These are phyloP conservation scores for Aleiodes testaceus DNA, from an alignment of 2,888 invertebrate species.

Conservation along the genomic window DNA sequence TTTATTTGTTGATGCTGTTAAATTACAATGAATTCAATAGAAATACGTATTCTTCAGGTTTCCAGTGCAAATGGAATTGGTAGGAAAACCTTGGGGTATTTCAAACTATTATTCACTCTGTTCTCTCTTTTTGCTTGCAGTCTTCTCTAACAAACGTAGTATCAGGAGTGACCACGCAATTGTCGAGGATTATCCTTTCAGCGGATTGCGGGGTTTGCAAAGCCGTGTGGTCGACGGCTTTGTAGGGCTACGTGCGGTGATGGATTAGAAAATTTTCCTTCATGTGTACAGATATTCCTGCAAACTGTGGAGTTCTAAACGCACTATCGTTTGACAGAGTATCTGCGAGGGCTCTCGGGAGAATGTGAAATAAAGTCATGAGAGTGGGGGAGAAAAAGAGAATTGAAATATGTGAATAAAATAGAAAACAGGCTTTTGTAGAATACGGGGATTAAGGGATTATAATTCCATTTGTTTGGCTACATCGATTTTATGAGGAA, in stretches of 20 bases:
- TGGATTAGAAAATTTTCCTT: constrained; percentile 27
- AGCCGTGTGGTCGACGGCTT: constrained; percentile 28
- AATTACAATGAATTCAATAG: too few species aligned
- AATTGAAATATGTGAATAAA: constrained; percentile 5
- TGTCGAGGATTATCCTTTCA: constrained; percentile 42
- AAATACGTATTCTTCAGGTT: too few species aligned
- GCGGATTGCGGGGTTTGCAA: constrained; percentile 36
- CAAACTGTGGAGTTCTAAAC: neutral
- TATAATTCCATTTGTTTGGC: constrained; percentile 52
- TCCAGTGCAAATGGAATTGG: too few species aligned
- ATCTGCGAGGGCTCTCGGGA: neutral
- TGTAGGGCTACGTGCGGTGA: constrained; percentile 25
- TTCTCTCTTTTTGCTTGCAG: neutral
- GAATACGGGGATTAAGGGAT: constrained; percentile 36
- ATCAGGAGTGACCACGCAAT: constrained; percentile 39
- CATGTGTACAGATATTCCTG: constrained; percentile 9
- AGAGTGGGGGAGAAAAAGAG: neutral
- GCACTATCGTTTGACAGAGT: constrained; percentile 6
- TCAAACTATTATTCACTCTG: neutral
- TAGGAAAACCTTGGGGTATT: too few species aligned
- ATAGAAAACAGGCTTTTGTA: constrained; percentile 10
- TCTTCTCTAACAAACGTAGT: constrained; percentile 28
- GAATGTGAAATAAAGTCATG: too few species aligned
- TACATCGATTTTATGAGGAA: constrained; percentile 44
- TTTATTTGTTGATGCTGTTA: too few species aligned